Evolutionary conservation across 2,888 invertebrate genomes (phyloP), one percentile per base, ranked within the genome.

Genomic region (Caenorhabditis macrosperma): DNA sequence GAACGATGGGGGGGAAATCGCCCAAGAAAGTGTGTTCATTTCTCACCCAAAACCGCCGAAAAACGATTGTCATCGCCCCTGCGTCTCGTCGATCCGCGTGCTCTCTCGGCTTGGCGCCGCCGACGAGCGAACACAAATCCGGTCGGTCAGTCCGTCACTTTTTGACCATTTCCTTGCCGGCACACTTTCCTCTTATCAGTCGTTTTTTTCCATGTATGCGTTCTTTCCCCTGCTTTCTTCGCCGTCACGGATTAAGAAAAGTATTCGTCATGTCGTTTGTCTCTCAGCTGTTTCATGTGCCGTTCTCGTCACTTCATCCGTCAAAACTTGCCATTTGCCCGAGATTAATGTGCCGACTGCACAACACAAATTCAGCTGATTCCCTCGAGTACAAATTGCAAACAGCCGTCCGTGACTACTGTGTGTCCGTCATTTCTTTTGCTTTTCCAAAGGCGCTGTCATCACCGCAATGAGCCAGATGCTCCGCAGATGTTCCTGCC

Each of bases 331-430:
- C 46, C 61, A 54, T 71, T 61, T n/a, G 30, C 48, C 50, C 54
- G 54, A 44, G 61, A 61, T 61, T 61, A 61, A 71, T 61, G 71
- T 52, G 57, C 38, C 41, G 44, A 50, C 52, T 69, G 61, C 69
- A 54, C 24, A 52, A 17, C 55, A 30, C 33, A n/a, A 46, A 55
- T 68, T 35, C 60, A 54, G 55, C 55, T 63, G 61, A 61, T 63
- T 72, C 72, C 72, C 72, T 38, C 9, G 72, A 57, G 72, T 72
- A 72, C 72, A 72, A 72, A 72, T 72, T 72, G 63, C 63, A 72
- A 72, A 72, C 72, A 72, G 63, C 63, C 72, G 63, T 72, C 72
- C 55, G 24, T 17, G n/a, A n/a, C n/a, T n/a, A n/a, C 41, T 7
- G 10, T 33, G 38, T 35, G 20, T 46, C n/a, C 28, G 10, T 20